Percentiles rank a stretch among this genome's conserved stretches.
Conservation (phyloP, 1,140 invertebrate species). For the Rhopalosiphum maidis region DNA sequence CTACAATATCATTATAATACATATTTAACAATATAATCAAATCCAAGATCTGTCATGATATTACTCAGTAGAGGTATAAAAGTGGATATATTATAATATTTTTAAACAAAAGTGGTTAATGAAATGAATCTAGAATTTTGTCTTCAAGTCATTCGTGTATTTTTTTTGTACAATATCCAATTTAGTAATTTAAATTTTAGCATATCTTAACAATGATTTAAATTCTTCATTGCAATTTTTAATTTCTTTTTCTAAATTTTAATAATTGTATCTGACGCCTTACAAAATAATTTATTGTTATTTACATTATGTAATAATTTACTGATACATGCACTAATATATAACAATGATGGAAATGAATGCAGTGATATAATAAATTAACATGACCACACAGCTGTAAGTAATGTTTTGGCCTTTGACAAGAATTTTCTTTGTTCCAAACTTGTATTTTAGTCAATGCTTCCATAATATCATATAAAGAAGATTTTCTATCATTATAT, state of each 20-base stretch:
- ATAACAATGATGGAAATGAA: neutral
- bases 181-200: neutral
- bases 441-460: neutral
- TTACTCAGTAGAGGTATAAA: neutral
- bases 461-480: neutral
- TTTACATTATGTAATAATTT: neutral
- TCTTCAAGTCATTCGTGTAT: neutral
- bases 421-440: neutral
- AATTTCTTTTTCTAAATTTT: neutral
- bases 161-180: neutral
- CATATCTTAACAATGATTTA: neutral
- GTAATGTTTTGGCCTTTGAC: neutral
- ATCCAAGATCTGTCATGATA: neutral
- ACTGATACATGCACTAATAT: neutral
- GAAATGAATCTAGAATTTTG: neutral
- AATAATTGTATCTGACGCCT: neutral
- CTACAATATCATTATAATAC: neutral
- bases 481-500: neutral
- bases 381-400: neutral
- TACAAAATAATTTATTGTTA: neutral
- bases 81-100: neutral
- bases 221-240: neutral
- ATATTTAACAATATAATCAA: neutral
- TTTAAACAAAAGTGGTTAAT: neutral
- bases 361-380: constrained; percentile 21